Percentiles rank a stretch among this genome's conserved stretches.
phyloP scores from a whole-genome alignment of 2,113 vertebrate genomes.

The Odobenus rosmarus region DNA sequence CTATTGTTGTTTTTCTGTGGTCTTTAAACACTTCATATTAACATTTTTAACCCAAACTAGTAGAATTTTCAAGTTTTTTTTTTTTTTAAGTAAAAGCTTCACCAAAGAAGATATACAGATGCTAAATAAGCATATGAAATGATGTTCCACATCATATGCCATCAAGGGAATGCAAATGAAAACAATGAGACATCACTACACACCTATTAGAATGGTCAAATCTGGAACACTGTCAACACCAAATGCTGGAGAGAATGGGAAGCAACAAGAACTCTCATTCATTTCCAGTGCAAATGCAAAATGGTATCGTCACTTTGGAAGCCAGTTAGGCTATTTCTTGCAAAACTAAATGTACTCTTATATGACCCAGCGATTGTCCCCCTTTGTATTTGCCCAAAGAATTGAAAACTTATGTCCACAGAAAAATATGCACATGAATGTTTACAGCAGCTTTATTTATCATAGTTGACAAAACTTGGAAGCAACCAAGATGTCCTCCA shows the following conservation, averaged over 20 bases:
- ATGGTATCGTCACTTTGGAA: no score
- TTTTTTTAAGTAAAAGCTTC: background rate
- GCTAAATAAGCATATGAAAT: background rate
- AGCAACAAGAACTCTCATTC: background rate
- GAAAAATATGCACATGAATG: background rate
- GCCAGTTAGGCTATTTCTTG: background rate
- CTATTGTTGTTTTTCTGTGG: background rate
- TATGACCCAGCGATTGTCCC: background rate
- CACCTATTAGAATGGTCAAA: background rate
- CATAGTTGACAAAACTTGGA: background rate
- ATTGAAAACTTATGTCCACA: background rate
- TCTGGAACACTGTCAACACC: background rate
- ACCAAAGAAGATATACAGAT: background rate
- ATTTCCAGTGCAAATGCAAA: no score
- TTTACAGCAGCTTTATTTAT: background rate
- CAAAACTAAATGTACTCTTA: background rate
- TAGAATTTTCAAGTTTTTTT: background rate
- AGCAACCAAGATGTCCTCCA: background rate
- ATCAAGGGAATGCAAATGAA: background rate
- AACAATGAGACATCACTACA: background rate
- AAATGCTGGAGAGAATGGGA: background rate
- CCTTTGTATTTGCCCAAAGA: background rate
- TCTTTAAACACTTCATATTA: background rate
- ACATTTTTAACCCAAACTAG: background rate
- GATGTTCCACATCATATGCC: background rate